A percentile compares a stretch with the other conserved stretches of the same genome.
These are phyloP conservation scores for Drosophila arizonae DNA, from an alignment of 1,140 invertebrate species.

Conservation along the genomic window DNA sequence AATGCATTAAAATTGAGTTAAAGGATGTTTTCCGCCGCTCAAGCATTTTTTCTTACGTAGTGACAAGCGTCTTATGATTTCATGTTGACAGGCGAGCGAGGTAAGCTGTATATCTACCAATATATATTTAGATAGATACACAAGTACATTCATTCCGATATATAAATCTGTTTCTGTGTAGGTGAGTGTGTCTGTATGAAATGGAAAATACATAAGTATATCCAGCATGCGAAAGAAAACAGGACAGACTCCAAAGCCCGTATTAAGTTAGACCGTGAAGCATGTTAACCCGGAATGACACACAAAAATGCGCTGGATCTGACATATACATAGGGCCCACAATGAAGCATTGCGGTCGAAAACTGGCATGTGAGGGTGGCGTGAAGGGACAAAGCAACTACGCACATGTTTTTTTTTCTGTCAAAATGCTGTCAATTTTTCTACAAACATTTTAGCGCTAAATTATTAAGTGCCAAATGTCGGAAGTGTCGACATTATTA, in stretches of 20 bases:
- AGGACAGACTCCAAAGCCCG: constrained; percentile 12
- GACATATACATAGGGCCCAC: constrained; percentile 42
- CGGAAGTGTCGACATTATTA: constrained; percentile 45
- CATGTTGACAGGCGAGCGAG: constrained; percentile 49
- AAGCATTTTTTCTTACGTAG: constrained; percentile 48
- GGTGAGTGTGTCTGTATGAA: neutral
- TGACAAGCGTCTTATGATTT: constrained; percentile 54
- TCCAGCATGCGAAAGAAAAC: constrained; percentile 6
- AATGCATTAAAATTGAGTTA: constrained; percentile 54
- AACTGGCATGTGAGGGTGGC: constrained; percentile 15
- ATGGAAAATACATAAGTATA: constrained; percentile 2
- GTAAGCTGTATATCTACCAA: constrained; percentile 45
- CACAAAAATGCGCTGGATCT: constrained; percentile 45
- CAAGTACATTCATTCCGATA: constrained; percentile 1
- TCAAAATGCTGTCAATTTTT: constrained; percentile 58
- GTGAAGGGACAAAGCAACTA: constrained; percentile 24
- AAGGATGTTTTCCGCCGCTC: constrained; percentile 49
- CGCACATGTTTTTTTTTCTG: constrained; percentile 26
- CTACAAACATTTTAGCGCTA: constrained; percentile 51
- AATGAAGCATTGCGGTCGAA: constrained; percentile 39
- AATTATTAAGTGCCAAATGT: constrained; percentile 58
- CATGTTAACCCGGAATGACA: constrained; percentile 49
- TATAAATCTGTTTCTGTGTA: neutral
- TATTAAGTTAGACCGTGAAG: constrained; percentile 50
- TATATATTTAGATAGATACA: constrained; percentile 13